phyloP scores from a whole-genome alignment of 2,888 invertebrate species.

The Drosophila eohydei region DNA sequence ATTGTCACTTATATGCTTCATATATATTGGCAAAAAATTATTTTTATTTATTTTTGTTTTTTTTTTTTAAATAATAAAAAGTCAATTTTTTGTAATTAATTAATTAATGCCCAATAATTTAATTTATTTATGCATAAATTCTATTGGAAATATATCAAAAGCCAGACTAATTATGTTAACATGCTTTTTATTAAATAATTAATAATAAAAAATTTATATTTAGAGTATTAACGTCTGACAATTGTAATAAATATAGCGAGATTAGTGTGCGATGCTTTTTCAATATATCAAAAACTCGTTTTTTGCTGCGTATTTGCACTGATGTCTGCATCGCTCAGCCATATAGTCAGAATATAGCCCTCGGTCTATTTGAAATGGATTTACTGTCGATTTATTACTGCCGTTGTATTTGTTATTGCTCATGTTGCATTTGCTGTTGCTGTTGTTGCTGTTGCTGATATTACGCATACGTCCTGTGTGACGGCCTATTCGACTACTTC shows the following conservation, averaged over 20 bases:
- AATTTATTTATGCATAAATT: background rate
- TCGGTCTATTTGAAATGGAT: slow-evolving; percentile 35
- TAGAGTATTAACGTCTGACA: background rate
- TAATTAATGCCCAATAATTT: background rate
- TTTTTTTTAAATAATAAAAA: background rate
- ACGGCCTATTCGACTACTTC: slow-evolving; percentile 37
- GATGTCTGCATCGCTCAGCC: slow-evolving; percentile 26
- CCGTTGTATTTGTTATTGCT: slow-evolving; percentile 30
- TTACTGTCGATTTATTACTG: slow-evolving; percentile 62
- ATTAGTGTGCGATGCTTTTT: slow-evolving; percentile 1
- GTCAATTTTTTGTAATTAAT: background rate
- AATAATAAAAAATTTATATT: slow-evolving; percentile 3
- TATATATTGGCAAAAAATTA: background rate
- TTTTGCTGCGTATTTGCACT: slow-evolving; percentile 10
- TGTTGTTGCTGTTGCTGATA: slow-evolving; percentile 32
- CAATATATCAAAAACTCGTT: slow-evolving; percentile 10
- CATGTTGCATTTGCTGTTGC: slow-evolving; percentile 21
- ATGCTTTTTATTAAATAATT: slow-evolving; percentile 3
- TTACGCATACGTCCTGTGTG: slow-evolving; percentile 50
- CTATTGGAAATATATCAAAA: background rate
- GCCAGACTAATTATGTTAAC: slow-evolving; percentile 3
- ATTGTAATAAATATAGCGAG: background rate
- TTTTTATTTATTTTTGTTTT: background rate
- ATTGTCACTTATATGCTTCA: background rate
- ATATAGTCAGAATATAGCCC: slow-evolving; percentile 12